Conservation (phyloP, 2,113 vertebrate genomes). For the Probosciger aterrimus region DNA sequence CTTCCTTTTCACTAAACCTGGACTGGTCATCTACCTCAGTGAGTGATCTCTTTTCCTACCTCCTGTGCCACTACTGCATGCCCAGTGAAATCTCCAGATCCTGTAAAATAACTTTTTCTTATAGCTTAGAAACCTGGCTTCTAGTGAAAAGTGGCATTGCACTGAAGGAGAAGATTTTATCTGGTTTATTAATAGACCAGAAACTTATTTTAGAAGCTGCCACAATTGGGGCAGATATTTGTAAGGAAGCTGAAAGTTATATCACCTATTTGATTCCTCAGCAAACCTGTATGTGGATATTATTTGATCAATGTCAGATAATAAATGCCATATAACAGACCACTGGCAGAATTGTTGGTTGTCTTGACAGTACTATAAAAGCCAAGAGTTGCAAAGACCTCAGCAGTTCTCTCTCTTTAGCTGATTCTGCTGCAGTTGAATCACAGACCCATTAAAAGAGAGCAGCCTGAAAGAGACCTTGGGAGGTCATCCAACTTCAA, state of each 20-base stretch:
- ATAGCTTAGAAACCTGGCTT: fast-evolving
- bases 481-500: not conserved
- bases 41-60: not conserved
- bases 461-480: not conserved
- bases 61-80: not conserved
- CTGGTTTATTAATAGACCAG: not conserved
- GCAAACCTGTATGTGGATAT: not conserved
- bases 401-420: not conserved
- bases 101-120: not conserved
- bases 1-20: not conserved
- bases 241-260: not conserved
- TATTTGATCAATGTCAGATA: not conserved
- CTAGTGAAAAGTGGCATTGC: not conserved
- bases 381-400: not conserved
- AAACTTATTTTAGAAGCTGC: not conserved
- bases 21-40: not conserved
- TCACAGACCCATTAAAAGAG: not conserved
- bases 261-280: not conserved
- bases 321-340: not conserved
- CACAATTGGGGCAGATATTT: not conserved
- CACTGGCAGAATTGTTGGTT: not conserved
- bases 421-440: not conserved
- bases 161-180: not conserved
- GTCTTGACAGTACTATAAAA: not conserved
- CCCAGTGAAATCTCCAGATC: not conserved